Conservation (phyloP, 2,888 invertebrate species). For the Meiosimyza platycephala region DNA sequence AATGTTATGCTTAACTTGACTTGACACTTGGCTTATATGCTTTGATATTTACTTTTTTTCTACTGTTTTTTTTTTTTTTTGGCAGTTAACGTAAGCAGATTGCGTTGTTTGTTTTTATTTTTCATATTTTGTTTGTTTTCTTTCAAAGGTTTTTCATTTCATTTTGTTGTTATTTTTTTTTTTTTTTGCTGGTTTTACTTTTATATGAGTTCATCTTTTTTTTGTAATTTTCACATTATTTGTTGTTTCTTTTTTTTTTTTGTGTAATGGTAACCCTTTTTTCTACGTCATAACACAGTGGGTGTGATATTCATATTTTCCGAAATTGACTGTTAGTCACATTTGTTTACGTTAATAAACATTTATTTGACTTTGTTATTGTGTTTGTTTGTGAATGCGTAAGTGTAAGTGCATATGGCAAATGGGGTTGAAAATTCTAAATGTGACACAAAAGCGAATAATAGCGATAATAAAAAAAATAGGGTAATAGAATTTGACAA, state of each 20-base stretch:
- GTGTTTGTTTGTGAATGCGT: not conserved
- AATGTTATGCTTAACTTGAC: slow-evolving; percentile 29
- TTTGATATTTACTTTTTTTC: not conserved
- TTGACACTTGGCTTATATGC: slow-evolving; percentile 24
- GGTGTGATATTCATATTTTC: slow-evolving; percentile 17
- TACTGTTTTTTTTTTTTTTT: not conserved
- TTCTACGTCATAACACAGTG: too few relatives aligned
- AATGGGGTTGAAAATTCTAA: slow-evolving; percentile 27
- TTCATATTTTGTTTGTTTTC: not conserved
- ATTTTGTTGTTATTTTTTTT: too few relatives aligned
- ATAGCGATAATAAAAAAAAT: too few relatives aligned
- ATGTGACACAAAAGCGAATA: slow-evolving; percentile 22
- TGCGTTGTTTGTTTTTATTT: not conserved
- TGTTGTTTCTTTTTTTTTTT: too few relatives aligned
- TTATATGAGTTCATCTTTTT: too few relatives aligned
- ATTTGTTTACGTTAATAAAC: slow-evolving; percentile 36
- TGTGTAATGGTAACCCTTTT: too few relatives aligned
- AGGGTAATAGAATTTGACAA: too few relatives aligned
- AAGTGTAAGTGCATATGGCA: too few relatives aligned
- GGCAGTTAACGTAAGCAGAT: too few relatives aligned
- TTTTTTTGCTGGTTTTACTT: too few relatives aligned
- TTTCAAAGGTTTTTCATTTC: not conserved
- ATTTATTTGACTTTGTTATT: slow-evolving; percentile 24
- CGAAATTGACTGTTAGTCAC: slow-evolving; percentile 24
- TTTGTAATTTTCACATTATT: too few relatives aligned